Conservation (phyloP, 2,113 vertebrate genomes). For the Dendrocopos noguchii region DNA sequence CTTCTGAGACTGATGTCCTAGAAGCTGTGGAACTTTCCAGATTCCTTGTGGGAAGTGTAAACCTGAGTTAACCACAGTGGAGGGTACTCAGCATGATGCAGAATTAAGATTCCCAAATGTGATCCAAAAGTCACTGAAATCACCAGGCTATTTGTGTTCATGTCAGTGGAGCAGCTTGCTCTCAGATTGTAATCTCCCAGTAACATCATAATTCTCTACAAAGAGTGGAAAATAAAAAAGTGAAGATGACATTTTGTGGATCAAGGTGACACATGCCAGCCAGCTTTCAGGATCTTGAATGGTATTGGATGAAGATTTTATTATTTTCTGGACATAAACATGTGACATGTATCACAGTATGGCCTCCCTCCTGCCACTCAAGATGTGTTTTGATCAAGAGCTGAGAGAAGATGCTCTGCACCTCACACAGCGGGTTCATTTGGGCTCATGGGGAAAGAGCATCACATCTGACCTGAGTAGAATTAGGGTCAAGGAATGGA, state of each 20-base stretch:
- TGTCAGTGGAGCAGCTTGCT: background rate
- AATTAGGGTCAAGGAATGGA: background rate
- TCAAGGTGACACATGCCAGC: slow-evolving; percentile 8
- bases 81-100: background rate
- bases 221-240: slow-evolving; percentile 12
- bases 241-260: background rate
- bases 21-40: background rate
- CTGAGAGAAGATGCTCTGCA: background rate
- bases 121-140: background rate
- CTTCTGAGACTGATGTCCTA: background rate
- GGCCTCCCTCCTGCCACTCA: background rate
- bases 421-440: background rate
- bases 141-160: background rate
- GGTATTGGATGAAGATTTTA: background rate
- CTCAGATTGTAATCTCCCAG: background rate
- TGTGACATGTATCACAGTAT: background rate
- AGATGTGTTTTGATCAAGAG: background rate
- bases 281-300: slow-evolving; percentile 5
- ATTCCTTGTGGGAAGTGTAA: background rate
- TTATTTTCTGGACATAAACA: background rate
- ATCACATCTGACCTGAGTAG: background rate
- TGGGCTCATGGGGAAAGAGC: background rate
- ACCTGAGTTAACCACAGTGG: background rate
- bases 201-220: slow-evolving; percentile 17
- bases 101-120: background rate